Evolutionary conservation across 2,888 invertebrate species (phyloP).

Genomic region (Scaptomyza tumidula): DNA sequence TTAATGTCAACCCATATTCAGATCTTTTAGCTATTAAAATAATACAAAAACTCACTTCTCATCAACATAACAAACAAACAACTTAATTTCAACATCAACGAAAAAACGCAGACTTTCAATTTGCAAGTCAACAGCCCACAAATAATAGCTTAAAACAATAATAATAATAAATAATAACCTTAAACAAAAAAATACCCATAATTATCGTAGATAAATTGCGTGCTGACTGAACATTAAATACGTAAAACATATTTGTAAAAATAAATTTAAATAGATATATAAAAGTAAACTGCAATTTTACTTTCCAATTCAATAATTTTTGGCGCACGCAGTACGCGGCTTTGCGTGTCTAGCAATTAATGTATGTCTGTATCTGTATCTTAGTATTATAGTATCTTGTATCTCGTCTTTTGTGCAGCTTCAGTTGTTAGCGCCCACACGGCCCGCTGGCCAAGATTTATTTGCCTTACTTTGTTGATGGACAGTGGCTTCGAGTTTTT

Average conservation of each 20-base stretch:
- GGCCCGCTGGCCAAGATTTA: conserved; percentile 42
- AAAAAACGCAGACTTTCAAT: conserved; percentile 38
- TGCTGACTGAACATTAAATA: conserved; percentile 54
- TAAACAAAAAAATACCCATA: conserved; percentile 40
- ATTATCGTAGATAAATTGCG: conserved; percentile 64
- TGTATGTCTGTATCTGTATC: conserved; percentile 14
- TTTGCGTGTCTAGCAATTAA: conserved; percentile 36
- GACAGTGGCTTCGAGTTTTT: conserved; percentile 38
- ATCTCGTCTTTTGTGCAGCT: conserved; percentile 31
- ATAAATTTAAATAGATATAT: conserved; percentile 68
- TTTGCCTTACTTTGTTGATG: conserved; percentile 47
- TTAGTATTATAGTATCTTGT: conserved; percentile 13
- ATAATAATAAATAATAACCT: conserved; percentile 34
- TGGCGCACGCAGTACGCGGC: conserved; percentile 59
- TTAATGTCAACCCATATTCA: neutral
- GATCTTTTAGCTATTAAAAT: conserved; percentile 1
- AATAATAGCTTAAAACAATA: conserved; percentile 35
- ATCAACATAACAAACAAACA: conserved; percentile 18
- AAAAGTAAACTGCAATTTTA: conserved; percentile 64
- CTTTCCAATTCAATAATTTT: conserved; percentile 77
- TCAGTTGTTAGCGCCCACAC: conserved; percentile 39
- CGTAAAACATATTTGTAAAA: conserved; percentile 56
- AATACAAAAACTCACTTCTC: conserved; percentile 6
- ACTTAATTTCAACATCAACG: conserved; percentile 32
- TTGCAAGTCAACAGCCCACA: conserved; percentile 47